A percentile compares a stretch with the other conserved stretches of the same genome.
Conservation (phyloP, 1,140 invertebrate species). For the Neodiprion pinetum region DNA sequence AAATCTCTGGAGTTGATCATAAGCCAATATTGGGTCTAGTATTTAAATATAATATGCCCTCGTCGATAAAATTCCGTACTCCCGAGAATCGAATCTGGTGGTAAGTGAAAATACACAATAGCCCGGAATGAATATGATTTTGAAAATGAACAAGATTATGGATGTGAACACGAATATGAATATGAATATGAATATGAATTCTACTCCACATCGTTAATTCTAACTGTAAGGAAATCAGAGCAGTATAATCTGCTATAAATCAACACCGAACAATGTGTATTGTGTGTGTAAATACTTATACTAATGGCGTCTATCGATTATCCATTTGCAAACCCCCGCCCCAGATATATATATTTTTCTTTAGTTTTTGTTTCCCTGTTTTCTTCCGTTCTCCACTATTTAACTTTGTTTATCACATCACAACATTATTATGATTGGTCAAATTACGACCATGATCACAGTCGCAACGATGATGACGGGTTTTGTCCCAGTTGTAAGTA, state of each 20-base stretch:
- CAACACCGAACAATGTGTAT: constrained; percentile 54
- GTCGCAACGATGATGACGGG: too few relatives aligned
- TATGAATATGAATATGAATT: not conserved
- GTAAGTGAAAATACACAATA: constrained; percentile 46
- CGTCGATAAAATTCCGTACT: constrained; percentile 43
- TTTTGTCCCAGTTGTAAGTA: too few relatives aligned
- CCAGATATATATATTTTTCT: too few relatives aligned
- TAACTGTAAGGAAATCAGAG: not conserved
- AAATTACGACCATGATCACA: too few relatives aligned
- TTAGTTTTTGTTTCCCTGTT: too few relatives aligned
- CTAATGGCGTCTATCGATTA: not conserved
- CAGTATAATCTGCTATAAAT: not conserved
- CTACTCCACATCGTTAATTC: not conserved
- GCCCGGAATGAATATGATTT: constrained; percentile 29
- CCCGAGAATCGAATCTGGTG: constrained; percentile 36
- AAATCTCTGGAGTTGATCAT: constrained; percentile 60
- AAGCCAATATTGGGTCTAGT: constrained; percentile 40
- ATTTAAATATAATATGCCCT: constrained; percentile 36
- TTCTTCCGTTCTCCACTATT: too few relatives aligned
- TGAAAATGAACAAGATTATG: constrained; percentile 16
- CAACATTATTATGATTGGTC: too few relatives aligned
- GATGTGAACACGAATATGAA: constrained; percentile 14
- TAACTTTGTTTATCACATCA: too few relatives aligned
- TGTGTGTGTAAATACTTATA: constrained; percentile 56
- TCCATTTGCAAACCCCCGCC: too few relatives aligned